Percentiles rank a stretch among this genome's conserved stretches.
These are phyloP conservation scores for Cordilura impudica DNA, from an alignment of 2,888 invertebrate genomes.

Conservation along the genomic window DNA sequence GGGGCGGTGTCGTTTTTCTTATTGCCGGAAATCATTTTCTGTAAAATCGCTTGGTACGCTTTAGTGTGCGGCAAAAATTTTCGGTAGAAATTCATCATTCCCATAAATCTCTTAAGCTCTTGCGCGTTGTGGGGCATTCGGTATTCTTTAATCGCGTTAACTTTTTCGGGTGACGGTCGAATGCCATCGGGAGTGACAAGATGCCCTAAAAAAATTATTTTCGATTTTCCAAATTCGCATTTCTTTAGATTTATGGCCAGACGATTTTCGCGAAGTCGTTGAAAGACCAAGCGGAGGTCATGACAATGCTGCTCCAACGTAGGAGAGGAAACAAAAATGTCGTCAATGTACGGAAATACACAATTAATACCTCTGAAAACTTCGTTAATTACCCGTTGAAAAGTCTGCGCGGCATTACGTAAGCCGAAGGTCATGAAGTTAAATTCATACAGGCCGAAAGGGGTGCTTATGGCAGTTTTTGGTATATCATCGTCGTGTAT, in stretches of 20 bases:
- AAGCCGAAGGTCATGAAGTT: conserved; percentile 9
- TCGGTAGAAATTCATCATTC: conserved; percentile 61
- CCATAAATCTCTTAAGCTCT: conserved; percentile 59
- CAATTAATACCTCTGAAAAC: not conserved
- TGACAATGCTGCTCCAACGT: not conserved
- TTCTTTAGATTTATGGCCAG: no score
- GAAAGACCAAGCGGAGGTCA: not conserved
- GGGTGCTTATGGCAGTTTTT: conserved; percentile 10
- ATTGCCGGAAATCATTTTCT: not conserved
- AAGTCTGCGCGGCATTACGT: conserved; percentile 18
- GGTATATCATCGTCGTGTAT: not conserved
- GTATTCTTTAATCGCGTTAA: not conserved
- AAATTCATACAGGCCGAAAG: conserved; percentile 17
- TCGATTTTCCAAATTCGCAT: not conserved
- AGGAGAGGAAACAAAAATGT: not conserved
- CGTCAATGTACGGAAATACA: conserved; percentile 15
- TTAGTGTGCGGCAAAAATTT: conserved; percentile 8
- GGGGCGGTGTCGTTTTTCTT: not conserved
- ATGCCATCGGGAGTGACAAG: not conserved
- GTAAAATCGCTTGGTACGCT: not conserved
- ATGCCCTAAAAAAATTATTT: not conserved
- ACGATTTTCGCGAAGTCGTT: not conserved
- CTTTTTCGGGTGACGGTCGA: not conserved
- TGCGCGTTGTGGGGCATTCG: not conserved
- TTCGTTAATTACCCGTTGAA: conserved; percentile 1